Base-by-base conservation (phyloP, 1,140 invertebrate species). In the Drosophila sechellia region DNA sequence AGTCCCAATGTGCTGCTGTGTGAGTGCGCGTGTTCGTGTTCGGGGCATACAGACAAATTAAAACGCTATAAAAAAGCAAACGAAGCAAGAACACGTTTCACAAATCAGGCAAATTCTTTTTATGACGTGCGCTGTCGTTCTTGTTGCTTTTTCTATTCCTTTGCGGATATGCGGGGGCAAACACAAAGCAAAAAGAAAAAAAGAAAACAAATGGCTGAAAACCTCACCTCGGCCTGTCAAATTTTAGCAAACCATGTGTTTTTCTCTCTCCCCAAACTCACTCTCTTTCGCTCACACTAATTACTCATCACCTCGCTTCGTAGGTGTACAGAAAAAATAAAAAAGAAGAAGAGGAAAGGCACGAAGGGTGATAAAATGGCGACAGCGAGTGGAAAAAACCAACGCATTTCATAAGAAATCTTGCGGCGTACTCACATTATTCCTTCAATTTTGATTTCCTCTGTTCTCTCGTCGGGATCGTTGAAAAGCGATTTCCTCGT, bases 21-120 rank as follows among this genome's bases (percentile, higher is more conserved):
- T 76, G 57, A 71, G 84, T 53, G 42, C 27, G 63, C 50, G 42
- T 70, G 52, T 77, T 84, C 83, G 71, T 83, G 83, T 77, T 79
- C 61, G 45, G 65, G 79, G 76, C 45, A 87, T 89, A 87, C 80
- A 90, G 84, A 90, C 85, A 89, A 89, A 89, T 89, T 89, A 89
- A 89, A 89, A 89, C 59, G 84, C 84, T 90, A 89, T 89, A 89
- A 89, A 89, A 89, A 78, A 89, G 85, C 85, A 89, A 89, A 89
- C 84, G 84, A 89, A 89, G 64, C 65, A 89, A 89, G 89, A 80
- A 89, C 84, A 89, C 84, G 84, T 89, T 89, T 90, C 85, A 89
- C 84, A 89, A 89, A 89, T 89, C 84, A 89, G 77, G 85, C 85
- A 87, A 89, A 87, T 87, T 87, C 79, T 49, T 83, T 89, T 87